Percentiles rank a stretch among this genome's conserved stretches.
phyloP scores from a whole-genome alignment of 2,113 vertebrate genomes.

The Isichthys henryi region DNA sequence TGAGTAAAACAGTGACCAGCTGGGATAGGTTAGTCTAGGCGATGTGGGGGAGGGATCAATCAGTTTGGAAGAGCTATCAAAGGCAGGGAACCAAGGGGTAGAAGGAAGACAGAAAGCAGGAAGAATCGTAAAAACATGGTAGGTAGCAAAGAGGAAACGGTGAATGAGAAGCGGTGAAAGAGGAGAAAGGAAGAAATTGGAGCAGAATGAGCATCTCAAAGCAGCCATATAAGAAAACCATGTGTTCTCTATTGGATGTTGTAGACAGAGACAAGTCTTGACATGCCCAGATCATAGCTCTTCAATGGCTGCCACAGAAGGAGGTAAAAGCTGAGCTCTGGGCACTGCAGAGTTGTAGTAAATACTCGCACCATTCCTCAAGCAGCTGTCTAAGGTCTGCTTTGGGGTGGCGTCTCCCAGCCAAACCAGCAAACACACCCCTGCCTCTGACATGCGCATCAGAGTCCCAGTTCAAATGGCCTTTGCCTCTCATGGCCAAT shows the following conservation, averaged over 20 bases:
- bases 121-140: not conserved
- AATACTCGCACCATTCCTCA: not conserved
- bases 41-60: slow-evolving; percentile 35
- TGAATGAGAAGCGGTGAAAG: not conserved
- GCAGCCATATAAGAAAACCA: not conserved
- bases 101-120: slow-evolving; percentile 22
- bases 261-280: slow-evolving; percentile 47
- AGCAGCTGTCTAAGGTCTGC: not conserved
- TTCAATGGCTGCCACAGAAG: slow-evolving; percentile 35
- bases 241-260: slow-evolving; percentile 18
- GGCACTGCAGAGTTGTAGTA: not conserved
- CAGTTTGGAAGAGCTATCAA: slow-evolving; percentile 33
- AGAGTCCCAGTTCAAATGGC: not conserved
- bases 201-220: not conserved
- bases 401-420: not conserved
- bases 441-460: not conserved
- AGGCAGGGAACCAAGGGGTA: slow-evolving; percentile 29
- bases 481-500: not conserved
- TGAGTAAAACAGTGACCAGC: slow-evolving; percentile 22
- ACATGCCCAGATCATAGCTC: slow-evolving; percentile 46
- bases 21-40: slow-evolving; percentile 44
- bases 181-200: not conserved
- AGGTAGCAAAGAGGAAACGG: slow-evolving; percentile 2
- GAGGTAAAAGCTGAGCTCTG: slow-evolving; percentile 1
- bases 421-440: not conserved